Percentiles rank a stretch among this genome's conserved stretches.
phyloP scores from a whole-genome alignment of 1,140 invertebrate genomes.

The Anoplolepis gracilipes region DNA sequence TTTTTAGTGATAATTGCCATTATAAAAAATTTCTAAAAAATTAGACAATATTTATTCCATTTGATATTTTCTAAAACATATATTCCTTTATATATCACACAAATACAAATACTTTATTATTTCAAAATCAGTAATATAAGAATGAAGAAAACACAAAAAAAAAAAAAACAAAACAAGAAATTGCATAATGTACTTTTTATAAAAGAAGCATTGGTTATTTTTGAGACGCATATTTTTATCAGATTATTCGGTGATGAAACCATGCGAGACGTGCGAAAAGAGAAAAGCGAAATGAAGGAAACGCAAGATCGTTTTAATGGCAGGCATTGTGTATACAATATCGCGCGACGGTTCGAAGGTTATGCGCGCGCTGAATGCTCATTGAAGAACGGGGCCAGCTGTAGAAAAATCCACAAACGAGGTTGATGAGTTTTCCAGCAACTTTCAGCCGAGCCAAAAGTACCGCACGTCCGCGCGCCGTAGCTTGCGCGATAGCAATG shows the following conservation, averaged over 20 bases:
- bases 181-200: neutral
- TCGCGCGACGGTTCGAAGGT: conserved; percentile 2
- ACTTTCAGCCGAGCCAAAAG: conserved; percentile 59
- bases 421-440: conserved; percentile 62
- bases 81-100: neutral
- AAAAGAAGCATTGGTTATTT: neutral
- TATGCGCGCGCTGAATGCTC: conserved; percentile 31
- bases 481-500: conserved; percentile 19
- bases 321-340: too few species aligned
- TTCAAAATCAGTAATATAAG: neutral
- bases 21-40: neutral
- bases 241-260: neutral
- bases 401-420: conserved; percentile 54
- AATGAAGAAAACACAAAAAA: neutral
- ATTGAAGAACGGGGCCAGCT: conserved; percentile 19
- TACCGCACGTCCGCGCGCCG: neutral
- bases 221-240: neutral
- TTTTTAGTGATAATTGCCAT: too few species aligned
- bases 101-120: neutral
- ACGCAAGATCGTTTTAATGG: neutral
- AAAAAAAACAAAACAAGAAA: neutral
- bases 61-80: neutral
- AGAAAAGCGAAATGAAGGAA: neutral
- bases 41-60: neutral
- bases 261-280: neutral